Evolutionary conservation across 2,888 invertebrate species (phyloP).

Genomic region (Brachypterus glaber): DNA sequence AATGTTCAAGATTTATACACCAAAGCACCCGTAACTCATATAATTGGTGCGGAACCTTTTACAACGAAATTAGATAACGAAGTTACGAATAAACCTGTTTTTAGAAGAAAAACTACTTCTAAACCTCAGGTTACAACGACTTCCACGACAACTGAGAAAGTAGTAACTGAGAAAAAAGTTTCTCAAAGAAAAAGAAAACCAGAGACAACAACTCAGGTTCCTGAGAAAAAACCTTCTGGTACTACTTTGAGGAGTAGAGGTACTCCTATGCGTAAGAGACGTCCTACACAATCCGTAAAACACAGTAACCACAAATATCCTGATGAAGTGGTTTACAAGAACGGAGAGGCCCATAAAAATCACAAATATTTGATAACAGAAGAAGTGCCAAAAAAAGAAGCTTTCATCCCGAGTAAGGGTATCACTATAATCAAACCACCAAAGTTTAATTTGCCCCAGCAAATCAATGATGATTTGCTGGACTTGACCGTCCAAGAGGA

Average conservation of each 20-base stretch:
- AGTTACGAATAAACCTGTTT: slow-evolving; percentile 2
- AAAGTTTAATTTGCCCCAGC: slow-evolving; percentile 15
- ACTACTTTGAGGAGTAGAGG: slow-evolving; percentile 6
- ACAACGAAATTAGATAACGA: slow-evolving; percentile 5
- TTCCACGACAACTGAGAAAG: background rate
- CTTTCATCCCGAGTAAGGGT: slow-evolving; percentile 17
- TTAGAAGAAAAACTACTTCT: background rate
- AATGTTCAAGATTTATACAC: slow-evolving; percentile 56
- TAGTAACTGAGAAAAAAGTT: background rate
- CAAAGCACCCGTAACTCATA: slow-evolving; percentile 53
- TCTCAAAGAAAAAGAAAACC: slow-evolving; percentile 7
- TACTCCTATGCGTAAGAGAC: no score
- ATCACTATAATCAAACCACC: slow-evolving; percentile 26
- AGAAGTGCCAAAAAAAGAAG: slow-evolving; percentile 8
- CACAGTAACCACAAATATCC: slow-evolving; percentile 34
- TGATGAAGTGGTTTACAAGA: slow-evolving; percentile 25
- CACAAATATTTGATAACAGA: slow-evolving; percentile 5
- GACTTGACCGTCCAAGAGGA: slow-evolving; percentile 19
- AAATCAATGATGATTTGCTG: slow-evolving; percentile 20
- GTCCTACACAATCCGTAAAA: slow-evolving; percentile 17
- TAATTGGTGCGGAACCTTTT: slow-evolving; percentile 38
- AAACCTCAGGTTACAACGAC: background rate
- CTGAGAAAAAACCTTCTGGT: slow-evolving; percentile 6
- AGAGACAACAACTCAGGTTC: slow-evolving; percentile 10
- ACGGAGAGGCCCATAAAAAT: no score